Evolutionary conservation across 2,113 vertebrate genomes (phyloP), one percentile per base, ranked within the genome.

Genomic region (Tenebrosternarchus preto): DNA sequence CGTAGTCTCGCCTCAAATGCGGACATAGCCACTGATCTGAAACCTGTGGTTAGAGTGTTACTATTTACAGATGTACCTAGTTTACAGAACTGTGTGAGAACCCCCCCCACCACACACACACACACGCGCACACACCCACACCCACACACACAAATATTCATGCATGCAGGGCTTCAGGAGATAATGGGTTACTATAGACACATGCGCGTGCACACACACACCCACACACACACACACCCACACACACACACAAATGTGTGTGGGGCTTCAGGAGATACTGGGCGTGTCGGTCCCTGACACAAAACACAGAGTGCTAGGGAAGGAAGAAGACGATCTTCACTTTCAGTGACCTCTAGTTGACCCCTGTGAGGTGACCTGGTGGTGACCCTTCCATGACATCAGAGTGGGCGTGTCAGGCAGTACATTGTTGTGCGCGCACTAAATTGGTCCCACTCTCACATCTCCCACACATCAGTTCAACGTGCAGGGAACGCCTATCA

Each of bases 311-410:
- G 90, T 91, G 88, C 88, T 90, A 90, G 88, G 89, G 11, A 17
- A 24, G 71, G 53, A 77, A n/a, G 17, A 70, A 53, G 77, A 22
- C 72, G 80, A 83, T 88, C 88, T 92, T 90, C 90, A 86, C 89
- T 92, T 92, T 92, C 89, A 68, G 67, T 88, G 92, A 93, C 92
- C 91, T 88, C 83, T 82, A 1, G 83, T 82, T 91, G 92, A 93
- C 91, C 91, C 86, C 86, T 31, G 39, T 63, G 31, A 50, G 17
- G 19, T 57, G 83, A 86, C 87, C 87, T 85, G 78, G 80, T 20
- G 19, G 76, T 79, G 90, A 93, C 92, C 92, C 86, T 67, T 9
- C 76, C 46, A 64, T 92, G 89, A 92, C 91, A 88, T 89, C 80
- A 46, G 53, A 75, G 59, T 27, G 76, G 61, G 74, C 72, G 73